Evolutionary conservation across 2,797 vertebrate genomes (phyloP), one percentile per base, ranked within the genome.

Genomic region (Echiichthys vipera): DNA sequence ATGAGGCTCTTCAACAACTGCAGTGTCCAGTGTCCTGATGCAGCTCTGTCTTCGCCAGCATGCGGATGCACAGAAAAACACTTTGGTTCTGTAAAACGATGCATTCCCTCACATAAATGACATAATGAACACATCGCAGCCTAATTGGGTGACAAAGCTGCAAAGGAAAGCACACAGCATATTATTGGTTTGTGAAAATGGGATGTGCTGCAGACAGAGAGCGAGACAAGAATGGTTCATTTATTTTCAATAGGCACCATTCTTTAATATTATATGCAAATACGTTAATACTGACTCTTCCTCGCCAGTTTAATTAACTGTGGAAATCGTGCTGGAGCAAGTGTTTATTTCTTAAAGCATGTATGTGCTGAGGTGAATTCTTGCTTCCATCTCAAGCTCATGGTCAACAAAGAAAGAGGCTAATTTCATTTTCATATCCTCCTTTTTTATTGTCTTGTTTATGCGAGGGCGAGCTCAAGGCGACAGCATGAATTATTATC

Each of bases 341-440:
- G 25, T 70, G 37, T 78, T 80, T 76, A 46, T 66, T 70, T 80
- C 30, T 72, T 58, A 12, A 65, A 78, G 58, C n/a, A 63, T 14
- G 12, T 73, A 39, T 54, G 50, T 77, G 71, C 34, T 36, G 15
- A 20, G 32, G 27, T 39, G 55, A 54, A 2, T 0, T 5, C 47
- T 47, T 42, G 40, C 74, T 63, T 87, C 81, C 61, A 74, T 88
- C 69, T 81, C 30, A 46, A 62, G 58, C 62, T 72, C 63, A 62
- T 61, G 81, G 70, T 86, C 76, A 85, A 73, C 71, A 84, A 71
- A 62, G 50, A 77, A 54, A 69, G 49, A 11, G 20, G 37, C 58
- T 77, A 50, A 85, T 89, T 82, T 80, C 63, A 71, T 80, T 87
- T 79, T 83, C 50, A 81, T 83, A 80, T 85, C 65, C 58, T 76